Evolutionary conservation across 2,888 invertebrate species (phyloP), one percentile per base, ranked within the genome.

Genomic region (Homarus gammarus): DNA sequence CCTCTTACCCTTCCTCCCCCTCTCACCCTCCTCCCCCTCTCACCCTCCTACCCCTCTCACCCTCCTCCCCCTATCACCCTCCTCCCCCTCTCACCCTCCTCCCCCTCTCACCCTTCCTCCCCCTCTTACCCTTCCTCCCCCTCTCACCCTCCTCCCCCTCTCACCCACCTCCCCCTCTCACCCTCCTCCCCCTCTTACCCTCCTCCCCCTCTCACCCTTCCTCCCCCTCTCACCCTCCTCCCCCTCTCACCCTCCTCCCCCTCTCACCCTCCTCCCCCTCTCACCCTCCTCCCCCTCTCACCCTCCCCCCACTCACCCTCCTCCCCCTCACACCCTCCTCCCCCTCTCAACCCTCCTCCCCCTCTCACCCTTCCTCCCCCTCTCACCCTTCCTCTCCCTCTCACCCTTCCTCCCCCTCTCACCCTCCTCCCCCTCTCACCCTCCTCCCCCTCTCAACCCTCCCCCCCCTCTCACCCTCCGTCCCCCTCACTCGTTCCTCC

Each of bases 11-110:
- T 27, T 8, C 27, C 75, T 40, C 75, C 38, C 31, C 27, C 75
- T 40, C 75, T 22, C 44, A 27, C 75, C 22, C 75, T n/a, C 18
- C 81, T 61, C 81, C 56, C n/a, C 64, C 31, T 82, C 40, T 68
- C 70, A 44, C 70, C 40, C 38, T 40, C 68, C 68, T 64, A 44
- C 31, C 61, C 61, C 81, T 33, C 22, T 64, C 68, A 64, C 33
- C 31, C 22, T 22, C 51, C 10, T 61, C n/a, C 33, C 38, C 44
- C 31, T n/a, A 49, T 15, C 1, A 15, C 36, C n/a, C 40, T 27
- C 40, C 31, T 8, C 27, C 31, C 38, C 8, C 61, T 8, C 61
- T 82, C 68, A 8, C 49, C 33, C 68, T 68, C 40, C 27, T 22
- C 33, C 79, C 27, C 78, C 27, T 12, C 5, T 31, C 70, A n/a